Evolutionary conservation across 2,797 vertebrate species (phyloP).

Genomic region (Tachyglossus aculeatus): DNA sequence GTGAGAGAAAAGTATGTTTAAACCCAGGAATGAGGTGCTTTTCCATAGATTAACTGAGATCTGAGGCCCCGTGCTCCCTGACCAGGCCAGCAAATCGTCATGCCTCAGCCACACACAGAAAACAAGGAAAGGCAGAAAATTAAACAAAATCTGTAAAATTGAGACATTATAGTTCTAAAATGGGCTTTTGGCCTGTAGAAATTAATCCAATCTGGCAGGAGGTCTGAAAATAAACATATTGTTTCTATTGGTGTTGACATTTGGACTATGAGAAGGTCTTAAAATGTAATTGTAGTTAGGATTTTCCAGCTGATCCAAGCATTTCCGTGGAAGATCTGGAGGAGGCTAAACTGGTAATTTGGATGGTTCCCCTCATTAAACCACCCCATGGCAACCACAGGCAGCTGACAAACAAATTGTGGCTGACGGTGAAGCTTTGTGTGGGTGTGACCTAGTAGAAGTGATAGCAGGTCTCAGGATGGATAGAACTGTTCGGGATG

Average conservation of each 20-base stretch:
- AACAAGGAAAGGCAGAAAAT: no score
- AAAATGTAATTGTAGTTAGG: constrained; percentile 44
- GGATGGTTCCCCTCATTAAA: background rate
- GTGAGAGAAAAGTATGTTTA: background rate
- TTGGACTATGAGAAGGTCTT: constrained; percentile 57
- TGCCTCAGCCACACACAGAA: no score
- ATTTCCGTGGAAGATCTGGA: background rate
- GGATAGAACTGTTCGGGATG: no score
- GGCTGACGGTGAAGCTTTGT: background rate
- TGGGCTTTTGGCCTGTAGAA: constrained; percentile 59
- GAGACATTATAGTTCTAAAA: constrained; percentile 53
- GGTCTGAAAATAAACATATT: constrained; percentile 64
- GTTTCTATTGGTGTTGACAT: constrained; percentile 67
- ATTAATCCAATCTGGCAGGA: constrained; percentile 62
- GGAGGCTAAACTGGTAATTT: background rate
- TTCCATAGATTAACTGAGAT: no score
- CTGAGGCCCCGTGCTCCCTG: no score
- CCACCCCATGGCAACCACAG: rapidly evolving
- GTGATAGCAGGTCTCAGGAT: no score
- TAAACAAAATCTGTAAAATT: constrained; percentile 64
- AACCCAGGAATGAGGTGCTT: no score
- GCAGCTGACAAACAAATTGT: background rate
- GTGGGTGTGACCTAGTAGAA: background rate
- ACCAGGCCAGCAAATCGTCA: no score
- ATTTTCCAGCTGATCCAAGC: constrained; percentile 32